Conservation (phyloP, 2,113 vertebrate genomes). For the Brachyhypopomus gauderio region DNA sequence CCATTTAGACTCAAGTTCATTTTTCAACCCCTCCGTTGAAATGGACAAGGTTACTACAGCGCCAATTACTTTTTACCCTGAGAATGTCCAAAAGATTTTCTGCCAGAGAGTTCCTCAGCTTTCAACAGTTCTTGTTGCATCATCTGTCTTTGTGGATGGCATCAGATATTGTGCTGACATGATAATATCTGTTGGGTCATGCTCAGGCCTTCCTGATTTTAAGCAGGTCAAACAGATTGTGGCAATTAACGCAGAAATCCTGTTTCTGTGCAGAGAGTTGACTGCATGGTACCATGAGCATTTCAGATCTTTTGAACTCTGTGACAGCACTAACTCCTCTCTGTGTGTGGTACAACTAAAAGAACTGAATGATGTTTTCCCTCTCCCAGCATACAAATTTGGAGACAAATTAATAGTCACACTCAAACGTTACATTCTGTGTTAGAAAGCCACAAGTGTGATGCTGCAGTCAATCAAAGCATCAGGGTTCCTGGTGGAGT, state of each 20-base stretch:
- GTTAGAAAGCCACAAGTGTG: conserved; percentile 18
- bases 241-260: conserved; percentile 36
- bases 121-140: conserved; percentile 34
- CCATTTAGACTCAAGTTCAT: too few relatives aligned
- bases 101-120: conserved; percentile 20
- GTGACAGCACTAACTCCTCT: conserved; percentile 9
- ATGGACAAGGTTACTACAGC: too few relatives aligned
- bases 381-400: conserved; percentile 37
- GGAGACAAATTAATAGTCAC: conserved; percentile 13
- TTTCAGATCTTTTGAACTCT: conserved; percentile 35
- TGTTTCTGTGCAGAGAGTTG: conserved; percentile 40
- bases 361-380: conserved; percentile 36
- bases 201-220: conserved; percentile 36
- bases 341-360: conserved; percentile 11
- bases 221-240: conserved; percentile 39
- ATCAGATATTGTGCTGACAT: conserved; percentile 33
- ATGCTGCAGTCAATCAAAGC: neutral
- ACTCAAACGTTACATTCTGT: conserved; percentile 23
- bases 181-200: conserved; percentile 36
- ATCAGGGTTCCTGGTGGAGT: neutral
- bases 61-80: conserved; percentile 7
- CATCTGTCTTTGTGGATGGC: conserved; percentile 31
- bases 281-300: conserved; percentile 46
- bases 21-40: too few relatives aligned
- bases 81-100: conserved; percentile 36